These are phyloP conservation scores for Oryzias curvinotus DNA, from an alignment of 2,113 vertebrate genomes.

Conservation along the genomic window DNA sequence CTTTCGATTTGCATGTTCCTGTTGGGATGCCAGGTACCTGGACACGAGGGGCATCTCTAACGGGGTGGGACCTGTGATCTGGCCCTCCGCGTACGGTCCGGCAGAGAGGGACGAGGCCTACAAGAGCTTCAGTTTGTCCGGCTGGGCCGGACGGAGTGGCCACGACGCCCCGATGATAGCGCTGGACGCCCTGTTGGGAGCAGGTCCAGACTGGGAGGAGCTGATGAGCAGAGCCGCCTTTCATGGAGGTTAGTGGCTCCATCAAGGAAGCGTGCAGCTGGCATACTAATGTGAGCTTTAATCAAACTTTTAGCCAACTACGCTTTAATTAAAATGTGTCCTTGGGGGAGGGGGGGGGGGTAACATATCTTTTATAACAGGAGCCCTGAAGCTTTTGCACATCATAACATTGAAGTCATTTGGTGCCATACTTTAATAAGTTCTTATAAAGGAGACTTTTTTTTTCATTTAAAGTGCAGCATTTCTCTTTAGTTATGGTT, in stretches of 20 bases:
- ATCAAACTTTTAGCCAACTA: not conserved
- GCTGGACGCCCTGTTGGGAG: conserved; percentile 78
- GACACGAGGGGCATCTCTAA: conserved; percentile 72
- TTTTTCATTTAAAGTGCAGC: too few species aligned
- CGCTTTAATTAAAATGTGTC: not conserved
- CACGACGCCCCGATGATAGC: conserved; percentile 88
- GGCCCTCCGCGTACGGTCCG: conserved; percentile 68
- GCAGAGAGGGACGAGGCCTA: conserved; percentile 79
- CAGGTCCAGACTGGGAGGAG: conserved; percentile 75
- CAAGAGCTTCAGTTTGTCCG: conserved; percentile 76
- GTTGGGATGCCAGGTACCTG: conserved; percentile 74
- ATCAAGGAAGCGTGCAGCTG: not conserved
- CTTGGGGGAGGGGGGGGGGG: too few species aligned
- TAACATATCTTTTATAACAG: too few species aligned
- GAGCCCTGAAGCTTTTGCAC: too few species aligned
- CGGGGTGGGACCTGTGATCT: conserved; percentile 62
- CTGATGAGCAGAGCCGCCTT: conserved; percentile 78
- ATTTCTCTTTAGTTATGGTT: too few species aligned
- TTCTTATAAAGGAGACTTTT: too few species aligned
- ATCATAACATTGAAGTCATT: too few species aligned
- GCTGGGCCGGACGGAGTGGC: conserved; percentile 82
- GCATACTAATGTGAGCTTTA: not conserved
- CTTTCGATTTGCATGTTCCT: not conserved
- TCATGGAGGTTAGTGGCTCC: conserved; percentile 78
- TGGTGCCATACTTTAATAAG: too few species aligned